Conservation (phyloP, 2,888 invertebrate genomes). For the Tupiocoris notatus region DNA sequence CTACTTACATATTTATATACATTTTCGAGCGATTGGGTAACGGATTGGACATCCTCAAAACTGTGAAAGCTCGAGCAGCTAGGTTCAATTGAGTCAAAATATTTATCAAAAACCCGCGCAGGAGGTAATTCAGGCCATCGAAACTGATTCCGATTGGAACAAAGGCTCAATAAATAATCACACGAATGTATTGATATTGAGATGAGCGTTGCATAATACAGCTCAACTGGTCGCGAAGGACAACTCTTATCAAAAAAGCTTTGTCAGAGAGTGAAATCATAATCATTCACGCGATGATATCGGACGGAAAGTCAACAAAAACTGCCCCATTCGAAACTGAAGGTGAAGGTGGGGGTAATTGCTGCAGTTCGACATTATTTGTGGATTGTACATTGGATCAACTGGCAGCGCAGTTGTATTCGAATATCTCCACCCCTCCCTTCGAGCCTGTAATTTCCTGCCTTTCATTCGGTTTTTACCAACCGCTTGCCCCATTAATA, state of each 20-base stretch:
- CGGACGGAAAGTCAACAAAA: background rate
- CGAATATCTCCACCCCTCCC: background rate
- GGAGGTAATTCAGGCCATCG: too few species aligned
- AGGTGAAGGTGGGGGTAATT: background rate
- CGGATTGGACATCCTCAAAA: too few species aligned
- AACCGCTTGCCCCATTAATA: constrained; percentile 4
- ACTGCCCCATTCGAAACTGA: background rate
- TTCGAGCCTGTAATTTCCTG: background rate
- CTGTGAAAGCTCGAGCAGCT: too few species aligned
- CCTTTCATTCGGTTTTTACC: background rate
- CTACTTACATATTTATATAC: too few species aligned
- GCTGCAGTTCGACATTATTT: background rate
- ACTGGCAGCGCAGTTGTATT: background rate
- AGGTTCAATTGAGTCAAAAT: too few species aligned
- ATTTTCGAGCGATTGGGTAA: too few species aligned
- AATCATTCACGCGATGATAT: background rate
- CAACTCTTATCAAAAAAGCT: background rate
- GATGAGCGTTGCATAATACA: background rate
- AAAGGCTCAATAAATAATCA: too few species aligned
- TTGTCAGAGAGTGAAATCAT: background rate
- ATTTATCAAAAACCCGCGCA: too few species aligned
- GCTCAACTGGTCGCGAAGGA: background rate
- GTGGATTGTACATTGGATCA: background rate
- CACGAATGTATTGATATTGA: too few species aligned
- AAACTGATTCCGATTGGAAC: too few species aligned